Percentiles rank a stretch among this genome's conserved stretches.
Evolutionary conservation across 2,888 invertebrate genomes (phyloP).

Genomic region (Stenurella melanura): DNA sequence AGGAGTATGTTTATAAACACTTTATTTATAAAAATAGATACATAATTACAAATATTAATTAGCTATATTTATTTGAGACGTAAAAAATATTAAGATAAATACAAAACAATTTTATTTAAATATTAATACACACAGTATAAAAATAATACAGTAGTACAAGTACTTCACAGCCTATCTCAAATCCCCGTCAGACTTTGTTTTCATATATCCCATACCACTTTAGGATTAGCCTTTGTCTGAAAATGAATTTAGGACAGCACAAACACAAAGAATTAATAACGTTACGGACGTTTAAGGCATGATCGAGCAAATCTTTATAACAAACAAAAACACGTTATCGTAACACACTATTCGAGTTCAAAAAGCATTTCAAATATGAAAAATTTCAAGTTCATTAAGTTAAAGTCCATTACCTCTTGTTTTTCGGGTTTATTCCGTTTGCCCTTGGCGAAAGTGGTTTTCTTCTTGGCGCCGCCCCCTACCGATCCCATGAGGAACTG

Average conservation of each 20-base stretch:
- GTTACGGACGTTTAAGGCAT: not conserved
- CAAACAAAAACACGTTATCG: not conserved
- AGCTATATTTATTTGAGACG: slow-evolving; percentile 12
- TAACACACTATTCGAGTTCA: slow-evolving; percentile 1
- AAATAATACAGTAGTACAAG: not conserved
- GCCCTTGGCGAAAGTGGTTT: slow-evolving; percentile 49
- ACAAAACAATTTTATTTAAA: slow-evolving; percentile 1
- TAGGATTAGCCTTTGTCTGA: not conserved
- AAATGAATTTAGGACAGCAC: slow-evolving; percentile 3
- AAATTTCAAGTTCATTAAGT: slow-evolving; percentile 35
- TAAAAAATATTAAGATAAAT: not conserved
- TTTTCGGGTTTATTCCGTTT: slow-evolving; percentile 54
- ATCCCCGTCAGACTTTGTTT: not conserved
- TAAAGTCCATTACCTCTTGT: slow-evolving; percentile 60
- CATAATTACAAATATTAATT: not conserved
- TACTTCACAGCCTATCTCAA: slow-evolving; percentile 1
- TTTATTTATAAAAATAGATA: slow-evolving; percentile 19
- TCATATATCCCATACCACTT: slow-evolving; percentile 12
- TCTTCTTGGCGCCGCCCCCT: slow-evolving; percentile 74
- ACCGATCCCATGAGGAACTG: slow-evolving; percentile 80
- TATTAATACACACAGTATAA: slow-evolving; percentile 2
- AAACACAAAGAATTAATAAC: not conserved
- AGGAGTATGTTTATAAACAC: not conserved
- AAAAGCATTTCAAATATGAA: slow-evolving; percentile 43
- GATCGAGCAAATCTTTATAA: slow-evolving; percentile 13